Evolutionary conservation across 2,888 invertebrate species (phyloP).

Genomic region (Sthenelais limicola): DNA sequence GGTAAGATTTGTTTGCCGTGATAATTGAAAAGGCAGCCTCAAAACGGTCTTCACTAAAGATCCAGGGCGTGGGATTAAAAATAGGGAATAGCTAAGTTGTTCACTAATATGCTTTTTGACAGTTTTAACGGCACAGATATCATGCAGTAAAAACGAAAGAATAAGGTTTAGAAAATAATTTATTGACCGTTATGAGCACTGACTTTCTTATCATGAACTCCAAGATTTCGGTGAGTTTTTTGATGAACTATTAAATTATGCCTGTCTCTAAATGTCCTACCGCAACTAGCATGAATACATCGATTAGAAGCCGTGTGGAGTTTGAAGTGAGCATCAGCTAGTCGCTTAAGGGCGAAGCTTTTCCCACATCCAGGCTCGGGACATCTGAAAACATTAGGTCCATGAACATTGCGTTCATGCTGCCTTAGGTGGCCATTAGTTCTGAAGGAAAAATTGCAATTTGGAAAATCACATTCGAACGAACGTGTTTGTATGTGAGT

Average conservation of each 20-base stretch:
- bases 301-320: not conserved
- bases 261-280: not conserved
- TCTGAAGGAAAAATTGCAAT: not conserved
- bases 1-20: too few relatives aligned
- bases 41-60: too few relatives aligned
- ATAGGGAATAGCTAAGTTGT: too few relatives aligned
- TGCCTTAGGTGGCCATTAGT: not conserved
- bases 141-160: too few relatives aligned
- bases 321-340: not conserved
- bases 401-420: slow-evolving; percentile 14
- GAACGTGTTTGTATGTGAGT: not conserved
- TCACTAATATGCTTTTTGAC: too few relatives aligned
- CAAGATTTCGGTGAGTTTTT: slow-evolving; percentile 19
- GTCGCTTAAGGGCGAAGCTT: not conserved
- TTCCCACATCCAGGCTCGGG: not conserved
- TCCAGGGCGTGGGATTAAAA: too few relatives aligned
- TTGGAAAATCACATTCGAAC: not conserved
- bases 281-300: not conserved
- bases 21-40: too few relatives aligned
- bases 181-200: too few relatives aligned
- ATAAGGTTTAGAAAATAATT: too few relatives aligned
- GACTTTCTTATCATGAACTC: too few relatives aligned
- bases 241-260: not conserved
- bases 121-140: too few relatives aligned
- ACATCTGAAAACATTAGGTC: not conserved